These are phyloP conservation scores for Protaetia brevitarsis DNA, from an alignment of 1,140 invertebrate genomes.

Conservation along the genomic window DNA sequence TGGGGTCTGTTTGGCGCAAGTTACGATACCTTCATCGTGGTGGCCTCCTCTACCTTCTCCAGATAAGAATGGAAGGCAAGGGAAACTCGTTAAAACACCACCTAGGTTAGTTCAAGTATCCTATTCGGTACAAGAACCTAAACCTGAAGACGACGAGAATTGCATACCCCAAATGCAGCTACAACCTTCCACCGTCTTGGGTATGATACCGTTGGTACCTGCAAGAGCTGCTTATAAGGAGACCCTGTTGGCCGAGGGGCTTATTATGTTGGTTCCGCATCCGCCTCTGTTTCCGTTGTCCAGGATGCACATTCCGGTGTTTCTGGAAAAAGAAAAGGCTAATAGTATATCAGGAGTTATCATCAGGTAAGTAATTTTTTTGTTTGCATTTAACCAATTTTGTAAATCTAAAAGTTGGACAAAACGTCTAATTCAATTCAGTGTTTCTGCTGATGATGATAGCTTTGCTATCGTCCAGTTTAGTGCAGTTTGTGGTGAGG, in stretches of 20 bases:
- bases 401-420: neutral
- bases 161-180: slow-evolving; percentile 74
- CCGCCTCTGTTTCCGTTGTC: slow-evolving; percentile 82
- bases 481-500: too few species aligned
- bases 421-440: too few species aligned
- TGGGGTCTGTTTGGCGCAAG: slow-evolving; percentile 82
- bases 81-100: slow-evolving; percentile 58
- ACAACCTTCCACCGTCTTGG: slow-evolving; percentile 70
- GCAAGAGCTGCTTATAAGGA: slow-evolving; percentile 79
- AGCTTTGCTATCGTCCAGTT: too few species aligned
- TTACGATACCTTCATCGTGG: slow-evolving; percentile 80
- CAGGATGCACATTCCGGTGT: slow-evolving; percentile 82
- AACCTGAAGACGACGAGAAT: slow-evolving; percentile 60
- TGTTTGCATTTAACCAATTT: neutral
- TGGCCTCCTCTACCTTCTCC: slow-evolving; percentile 72
- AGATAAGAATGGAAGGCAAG: slow-evolving; percentile 56
- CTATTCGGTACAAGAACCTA: slow-evolving; percentile 79
- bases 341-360: slow-evolving; percentile 73
- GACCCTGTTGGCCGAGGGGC: slow-evolving; percentile 71
- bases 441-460: too few species aligned
- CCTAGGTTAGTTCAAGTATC: slow-evolving; percentile 73
- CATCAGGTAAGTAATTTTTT: slow-evolving; percentile 77
- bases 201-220: slow-evolving; percentile 67
- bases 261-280: slow-evolving; percentile 83
- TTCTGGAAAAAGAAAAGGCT: slow-evolving; percentile 65